Evolutionary conservation across 2,113 vertebrate genomes (phyloP).

Genomic region (Chamaetylas fuelleborni): DNA sequence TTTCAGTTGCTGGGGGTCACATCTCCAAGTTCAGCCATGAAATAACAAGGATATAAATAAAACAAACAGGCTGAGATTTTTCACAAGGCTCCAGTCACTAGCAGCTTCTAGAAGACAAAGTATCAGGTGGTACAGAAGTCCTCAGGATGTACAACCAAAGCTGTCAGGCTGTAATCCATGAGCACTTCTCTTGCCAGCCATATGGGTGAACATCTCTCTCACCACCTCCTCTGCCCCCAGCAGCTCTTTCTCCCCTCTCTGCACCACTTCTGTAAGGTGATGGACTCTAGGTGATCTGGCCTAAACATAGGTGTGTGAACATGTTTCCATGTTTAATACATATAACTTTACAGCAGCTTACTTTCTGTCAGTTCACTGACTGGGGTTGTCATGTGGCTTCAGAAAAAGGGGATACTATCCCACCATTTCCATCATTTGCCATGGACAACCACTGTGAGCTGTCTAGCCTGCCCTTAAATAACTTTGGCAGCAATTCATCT

Average conservation of each 20-base stretch:
- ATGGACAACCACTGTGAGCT: not conserved
- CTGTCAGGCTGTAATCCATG: not conserved
- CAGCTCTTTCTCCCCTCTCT: not conserved
- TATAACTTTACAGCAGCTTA: not conserved
- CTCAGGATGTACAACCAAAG: not conserved
- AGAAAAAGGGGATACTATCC: not conserved
- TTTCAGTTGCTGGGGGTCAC: not conserved
- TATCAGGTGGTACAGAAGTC: too few species aligned
- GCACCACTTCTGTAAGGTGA: not conserved
- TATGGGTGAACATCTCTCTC: not conserved
- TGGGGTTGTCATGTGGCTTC: not conserved
- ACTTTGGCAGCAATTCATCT: not conserved
- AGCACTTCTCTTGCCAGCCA: not conserved
- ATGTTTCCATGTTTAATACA: not conserved
- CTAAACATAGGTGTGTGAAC: not conserved
- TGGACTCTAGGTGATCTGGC: not conserved
- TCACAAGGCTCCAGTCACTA: not conserved
- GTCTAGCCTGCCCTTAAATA: not conserved
- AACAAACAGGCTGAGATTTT: not conserved
- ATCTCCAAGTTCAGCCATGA: not conserved
- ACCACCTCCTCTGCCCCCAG: not conserved
- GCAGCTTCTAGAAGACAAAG: too few species aligned
- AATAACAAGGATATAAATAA: not conserved
- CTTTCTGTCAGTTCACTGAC: not conserved
- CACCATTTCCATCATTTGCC: not conserved